A percentile compares a stretch with the other conserved stretches of the same genome.
These are phyloP conservation scores for Trichogramma evanescens DNA, from an alignment of 2,888 invertebrate species.

Conservation along the genomic window DNA sequence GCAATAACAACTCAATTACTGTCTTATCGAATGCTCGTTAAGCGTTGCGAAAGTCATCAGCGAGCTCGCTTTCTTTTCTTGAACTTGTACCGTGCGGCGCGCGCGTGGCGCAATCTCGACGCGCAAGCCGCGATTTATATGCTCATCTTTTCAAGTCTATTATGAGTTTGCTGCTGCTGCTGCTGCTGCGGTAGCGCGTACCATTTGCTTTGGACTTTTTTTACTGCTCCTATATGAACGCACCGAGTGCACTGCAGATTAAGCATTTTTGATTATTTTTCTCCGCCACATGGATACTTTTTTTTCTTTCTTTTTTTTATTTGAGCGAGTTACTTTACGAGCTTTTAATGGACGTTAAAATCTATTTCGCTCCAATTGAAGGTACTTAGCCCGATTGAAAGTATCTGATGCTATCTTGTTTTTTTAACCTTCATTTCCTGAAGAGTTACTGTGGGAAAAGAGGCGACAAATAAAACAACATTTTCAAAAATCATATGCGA, in stretches of 20 bases:
- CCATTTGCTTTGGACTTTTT: too few species aligned
- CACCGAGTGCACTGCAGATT: too few species aligned
- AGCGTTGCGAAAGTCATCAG: slow-evolving; percentile 28
- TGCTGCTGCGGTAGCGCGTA: too few species aligned
- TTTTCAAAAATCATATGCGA: slow-evolving; percentile 1
- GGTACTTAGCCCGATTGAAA: slow-evolving; percentile 15
- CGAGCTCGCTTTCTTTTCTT: background rate
- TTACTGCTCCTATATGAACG: too few species aligned
- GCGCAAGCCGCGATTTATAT: slow-evolving; percentile 2
- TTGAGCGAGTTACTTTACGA: slow-evolving; percentile 29
- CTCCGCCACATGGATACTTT: too few species aligned
- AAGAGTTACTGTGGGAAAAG: too few species aligned
- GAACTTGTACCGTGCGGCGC: background rate
- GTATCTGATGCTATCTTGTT: slow-evolving; percentile 2
- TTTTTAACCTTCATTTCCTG: too few species aligned
- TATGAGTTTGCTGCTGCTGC: too few species aligned
- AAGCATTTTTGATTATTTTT: too few species aligned
- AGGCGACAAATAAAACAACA: too few species aligned
- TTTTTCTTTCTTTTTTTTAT: too few species aligned
- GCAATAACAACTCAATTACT: slow-evolving; percentile 28
- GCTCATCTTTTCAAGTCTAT: background rate
- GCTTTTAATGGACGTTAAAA: slow-evolving; percentile 35
- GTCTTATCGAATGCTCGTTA: slow-evolving; percentile 36
- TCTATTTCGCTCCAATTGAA: slow-evolving; percentile 25
- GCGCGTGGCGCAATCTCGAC: slow-evolving; percentile 17